A percentile compares a stretch with the other conserved stretches of the same genome.
Evolutionary conservation across 2,797 vertebrate genomes (phyloP).

Genomic region (Rhynchonycteris naso): DNA sequence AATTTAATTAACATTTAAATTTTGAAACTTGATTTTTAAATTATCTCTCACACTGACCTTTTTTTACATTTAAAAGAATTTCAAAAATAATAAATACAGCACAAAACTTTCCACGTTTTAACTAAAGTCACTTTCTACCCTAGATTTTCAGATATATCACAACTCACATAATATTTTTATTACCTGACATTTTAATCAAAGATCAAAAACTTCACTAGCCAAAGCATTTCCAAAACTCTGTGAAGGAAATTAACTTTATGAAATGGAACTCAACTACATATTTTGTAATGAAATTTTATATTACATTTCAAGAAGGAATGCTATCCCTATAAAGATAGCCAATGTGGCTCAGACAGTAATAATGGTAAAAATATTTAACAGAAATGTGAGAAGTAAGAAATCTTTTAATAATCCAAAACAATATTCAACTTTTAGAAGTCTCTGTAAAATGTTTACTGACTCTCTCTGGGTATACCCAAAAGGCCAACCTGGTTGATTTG

Average conservation of each 20-base stretch:
- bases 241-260: conserved; percentile 81
- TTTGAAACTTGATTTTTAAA: conserved; percentile 62
- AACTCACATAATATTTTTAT: conserved; percentile 76
- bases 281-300: conserved; percentile 80
- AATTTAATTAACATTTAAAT: conserved; percentile 67
- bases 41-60: conserved; percentile 55
- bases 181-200: conserved; percentile 73
- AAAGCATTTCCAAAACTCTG: conserved; percentile 72
- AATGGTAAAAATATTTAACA: conserved; percentile 76
- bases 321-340: conserved; percentile 76
- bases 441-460: conserved; percentile 34
- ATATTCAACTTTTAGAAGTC: conserved; percentile 12
- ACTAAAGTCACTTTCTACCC: conserved; percentile 42
- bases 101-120: conserved; percentile 59
- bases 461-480: background rate
- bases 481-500: background rate
- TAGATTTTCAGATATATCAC: conserved; percentile 75
- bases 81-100: conserved; percentile 67
- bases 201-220: conserved; percentile 55
- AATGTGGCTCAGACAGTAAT: conserved; percentile 69
- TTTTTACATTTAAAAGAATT: conserved; percentile 65
- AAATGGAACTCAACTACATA: conserved; percentile 75
- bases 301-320: conserved; percentile 78
- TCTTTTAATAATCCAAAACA: conserved; percentile 59
- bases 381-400: conserved; percentile 68